These are phyloP conservation scores for Ochropleura plecta DNA, from an alignment of 2,888 invertebrate genomes.

Conservation along the genomic window DNA sequence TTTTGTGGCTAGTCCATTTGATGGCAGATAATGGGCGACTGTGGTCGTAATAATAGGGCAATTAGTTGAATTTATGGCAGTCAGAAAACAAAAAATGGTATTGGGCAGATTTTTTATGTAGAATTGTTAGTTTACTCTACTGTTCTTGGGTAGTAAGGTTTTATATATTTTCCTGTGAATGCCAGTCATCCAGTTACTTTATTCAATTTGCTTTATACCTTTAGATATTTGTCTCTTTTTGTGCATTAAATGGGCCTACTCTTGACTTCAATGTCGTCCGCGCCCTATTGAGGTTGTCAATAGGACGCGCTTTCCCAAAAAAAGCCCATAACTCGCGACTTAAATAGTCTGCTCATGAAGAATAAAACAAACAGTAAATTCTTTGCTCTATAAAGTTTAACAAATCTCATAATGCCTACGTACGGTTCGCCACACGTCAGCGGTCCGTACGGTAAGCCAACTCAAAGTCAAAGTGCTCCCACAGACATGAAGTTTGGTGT, in stretches of 20 bases:
- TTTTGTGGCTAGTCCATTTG: constrained; percentile 16
- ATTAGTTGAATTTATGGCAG: constrained; percentile 6
- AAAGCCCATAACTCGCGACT: no score
- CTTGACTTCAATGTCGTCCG: no score
- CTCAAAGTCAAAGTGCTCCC: neutral
- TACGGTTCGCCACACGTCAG: neutral
- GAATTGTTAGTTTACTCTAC: neutral
- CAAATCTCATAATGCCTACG: neutral
- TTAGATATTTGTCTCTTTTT: neutral
- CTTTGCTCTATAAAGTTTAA: neutral
- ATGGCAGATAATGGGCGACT: neutral
- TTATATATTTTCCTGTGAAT: neutral
- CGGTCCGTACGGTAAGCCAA: neutral
- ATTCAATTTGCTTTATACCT: neutral
- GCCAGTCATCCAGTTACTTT: neutral
- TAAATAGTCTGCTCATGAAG: neutral
- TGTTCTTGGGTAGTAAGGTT: neutral
- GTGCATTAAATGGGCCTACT: no score
- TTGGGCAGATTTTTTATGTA: neutral
- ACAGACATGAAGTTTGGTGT: neutral
- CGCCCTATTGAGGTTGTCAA: no score
- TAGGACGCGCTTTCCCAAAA: no score
- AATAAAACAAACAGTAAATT: neutral
- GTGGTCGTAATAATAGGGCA: neutral
- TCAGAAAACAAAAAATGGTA: neutral